These are phyloP conservation scores for Athene noctua DNA, from an alignment of 2,113 vertebrate genomes.

Conservation along the genomic window DNA sequence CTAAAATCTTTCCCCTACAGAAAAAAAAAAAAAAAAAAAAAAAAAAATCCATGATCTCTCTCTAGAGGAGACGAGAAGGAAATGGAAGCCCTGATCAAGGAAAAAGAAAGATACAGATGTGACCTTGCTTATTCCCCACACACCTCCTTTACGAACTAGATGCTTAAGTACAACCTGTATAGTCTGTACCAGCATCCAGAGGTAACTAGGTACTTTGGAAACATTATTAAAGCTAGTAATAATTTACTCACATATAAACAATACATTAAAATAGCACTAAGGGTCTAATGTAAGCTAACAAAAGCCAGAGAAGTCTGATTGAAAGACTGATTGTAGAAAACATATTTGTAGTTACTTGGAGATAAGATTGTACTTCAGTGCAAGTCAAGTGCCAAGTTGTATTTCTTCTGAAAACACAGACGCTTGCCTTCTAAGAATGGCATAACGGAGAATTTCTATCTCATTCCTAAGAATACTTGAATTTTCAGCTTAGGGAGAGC, in stretches of 20 bases:
- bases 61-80: neutral
- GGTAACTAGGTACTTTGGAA: constrained; percentile 76
- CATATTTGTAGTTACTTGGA: neutral
- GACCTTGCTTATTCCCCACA: neutral
- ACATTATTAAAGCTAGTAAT: constrained; percentile 78
- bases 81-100: neutral
- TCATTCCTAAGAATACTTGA: neutral
- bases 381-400: neutral
- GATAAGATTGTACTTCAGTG: constrained; percentile 35
- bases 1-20: neutral
- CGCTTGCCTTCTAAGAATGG: neutral
- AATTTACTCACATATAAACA: constrained; percentile 64
- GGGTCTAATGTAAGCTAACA: neutral
- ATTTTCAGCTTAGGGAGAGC: neutral
- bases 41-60: neutral
- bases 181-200: constrained; percentile 36
- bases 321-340: neutral
- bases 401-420: neutral
- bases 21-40: neutral
- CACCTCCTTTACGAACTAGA: neutral
- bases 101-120: neutral
- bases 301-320: constrained; percentile 16
- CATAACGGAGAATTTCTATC: neutral
- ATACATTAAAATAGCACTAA: constrained; percentile 21
- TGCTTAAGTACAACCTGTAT: neutral